These are phyloP conservation scores for Hirudinaria manillensis DNA, from an alignment of 2,888 invertebrate genomes.

Conservation along the genomic window DNA sequence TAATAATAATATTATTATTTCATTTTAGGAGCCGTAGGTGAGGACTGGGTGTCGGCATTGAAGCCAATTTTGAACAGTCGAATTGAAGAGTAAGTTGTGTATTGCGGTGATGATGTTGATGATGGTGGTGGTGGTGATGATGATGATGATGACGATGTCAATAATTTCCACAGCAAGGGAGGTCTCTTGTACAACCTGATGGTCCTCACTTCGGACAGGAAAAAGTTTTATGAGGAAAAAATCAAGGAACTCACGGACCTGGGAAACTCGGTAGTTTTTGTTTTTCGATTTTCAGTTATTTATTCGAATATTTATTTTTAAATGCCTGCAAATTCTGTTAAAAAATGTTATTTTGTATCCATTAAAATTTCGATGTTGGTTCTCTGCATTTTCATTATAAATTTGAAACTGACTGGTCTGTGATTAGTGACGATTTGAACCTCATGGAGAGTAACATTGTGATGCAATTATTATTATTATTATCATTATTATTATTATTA, in stretches of 20 bases:
- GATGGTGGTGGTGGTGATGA: neutral
- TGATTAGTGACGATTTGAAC: no score
- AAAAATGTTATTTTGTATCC: no score
- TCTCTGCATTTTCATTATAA: no score
- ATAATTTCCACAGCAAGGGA: neutral
- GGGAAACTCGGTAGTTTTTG: neutral
- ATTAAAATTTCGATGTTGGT: no score
- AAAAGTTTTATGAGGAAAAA: neutral
- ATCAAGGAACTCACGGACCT: neutral
- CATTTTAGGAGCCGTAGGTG: constrained; percentile 47
- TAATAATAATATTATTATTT: neutral
- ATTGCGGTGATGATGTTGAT: neutral
- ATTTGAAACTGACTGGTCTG: no score
- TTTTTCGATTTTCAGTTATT: no score
- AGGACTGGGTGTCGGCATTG: constrained; percentile 84
- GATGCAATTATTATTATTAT: no score
- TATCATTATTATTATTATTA: no score
- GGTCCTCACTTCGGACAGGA: neutral
- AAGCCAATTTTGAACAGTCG: constrained; percentile 71
- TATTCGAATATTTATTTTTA: no score
- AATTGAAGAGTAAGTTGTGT: constrained; percentile 70
- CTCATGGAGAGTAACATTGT: no score
- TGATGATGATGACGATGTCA: no score
- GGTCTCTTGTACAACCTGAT: constrained; percentile 9
- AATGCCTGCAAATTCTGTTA: no score